A percentile compares a stretch with the other conserved stretches of the same genome.
Conservation (phyloP, 2,797 vertebrate genomes). For the Menidia menidia region DNA sequence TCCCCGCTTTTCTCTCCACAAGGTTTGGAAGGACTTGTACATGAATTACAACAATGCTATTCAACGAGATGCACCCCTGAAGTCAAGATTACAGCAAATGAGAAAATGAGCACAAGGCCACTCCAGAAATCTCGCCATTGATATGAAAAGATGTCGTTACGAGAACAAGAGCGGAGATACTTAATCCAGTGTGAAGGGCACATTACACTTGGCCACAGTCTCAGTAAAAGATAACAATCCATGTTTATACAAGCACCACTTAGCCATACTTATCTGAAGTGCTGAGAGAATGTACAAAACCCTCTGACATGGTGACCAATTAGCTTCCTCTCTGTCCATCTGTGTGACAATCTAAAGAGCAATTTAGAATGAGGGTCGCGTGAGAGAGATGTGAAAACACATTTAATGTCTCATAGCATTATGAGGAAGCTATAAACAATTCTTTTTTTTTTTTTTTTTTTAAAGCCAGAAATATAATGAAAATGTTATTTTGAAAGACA, state of each 20-base stretch:
- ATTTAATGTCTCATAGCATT: conserved; percentile 29
- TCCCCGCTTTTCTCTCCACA: too few species aligned
- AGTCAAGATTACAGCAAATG: not conserved
- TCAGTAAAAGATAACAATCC: conserved; percentile 73
- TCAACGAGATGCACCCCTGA: not conserved
- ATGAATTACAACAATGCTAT: not conserved
- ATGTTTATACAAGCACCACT: conserved; percentile 75
- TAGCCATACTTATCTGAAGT: conserved; percentile 72
- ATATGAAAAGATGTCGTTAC: conserved; percentile 31
- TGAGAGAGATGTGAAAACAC: conserved; percentile 71
- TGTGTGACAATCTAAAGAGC: conserved; percentile 36
- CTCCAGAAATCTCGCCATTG: conserved; percentile 4
- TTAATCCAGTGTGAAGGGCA: conserved; percentile 41
- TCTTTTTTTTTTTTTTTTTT: too few species aligned
- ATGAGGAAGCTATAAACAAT: conserved; percentile 26
- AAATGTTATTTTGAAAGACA: not conserved
- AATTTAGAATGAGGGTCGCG: conserved; percentile 57
- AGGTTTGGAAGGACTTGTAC: too few species aligned
- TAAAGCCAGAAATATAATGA: not conserved
- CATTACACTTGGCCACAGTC: conserved; percentile 47
- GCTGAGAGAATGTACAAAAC: conserved; percentile 74
- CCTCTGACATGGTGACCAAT: conserved; percentile 71
- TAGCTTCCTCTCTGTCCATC: conserved; percentile 60
- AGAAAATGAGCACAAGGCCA: not conserved
- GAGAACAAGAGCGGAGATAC: conserved; percentile 8